Evolutionary conservation across 2,797 vertebrate species (phyloP), one percentile per base, ranked within the genome.

Genomic region (Linurgus olivaceus): DNA sequence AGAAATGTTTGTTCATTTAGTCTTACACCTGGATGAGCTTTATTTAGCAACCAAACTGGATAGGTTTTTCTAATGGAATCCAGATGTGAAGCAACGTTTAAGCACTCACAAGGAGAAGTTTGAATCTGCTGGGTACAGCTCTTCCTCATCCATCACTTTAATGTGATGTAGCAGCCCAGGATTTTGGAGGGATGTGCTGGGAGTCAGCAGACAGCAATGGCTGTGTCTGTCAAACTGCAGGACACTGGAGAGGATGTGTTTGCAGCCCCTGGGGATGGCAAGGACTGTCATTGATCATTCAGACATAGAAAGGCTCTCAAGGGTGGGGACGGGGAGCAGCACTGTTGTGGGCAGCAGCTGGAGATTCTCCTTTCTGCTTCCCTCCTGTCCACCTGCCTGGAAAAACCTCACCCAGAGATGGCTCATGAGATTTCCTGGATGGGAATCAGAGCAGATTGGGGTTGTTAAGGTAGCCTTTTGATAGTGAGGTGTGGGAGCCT

Each of bases 321-420:
- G 52, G 65, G 3, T 19, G 14, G 51, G 42, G 23, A 76, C 0
- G 0, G 42, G n/a, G 70, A 93, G 55, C 54, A 0, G 51, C 1
- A 2, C 31, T 67, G 40, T 1, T 48, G 14, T 12, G 18, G 79
- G 40, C 19, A 57, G 45, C 71, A 73, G 51, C 24, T 17, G n/a
- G 23, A 68, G 26, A 19, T 47, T 79, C 29, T 50, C 28, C 40
- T 79, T 37, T 38, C 50, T 78, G 33, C 44, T 86, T 35, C 38
- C 38, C 35, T 81, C 31, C 28, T 1, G 0, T 21, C 26, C 33
- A 71, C 72, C 75, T 59, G 52, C 38, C 57, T 50, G 51, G 28
- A 54, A 71, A 81, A 79, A 76, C 2, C 31, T 59, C 48, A n/a
- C 25, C 33, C 16, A 33, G 67, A 63, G n/a, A 17, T 4, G 25